These are phyloP conservation scores for Orussus abietinus DNA, from an alignment of 1,140 invertebrate species.

Conservation along the genomic window DNA sequence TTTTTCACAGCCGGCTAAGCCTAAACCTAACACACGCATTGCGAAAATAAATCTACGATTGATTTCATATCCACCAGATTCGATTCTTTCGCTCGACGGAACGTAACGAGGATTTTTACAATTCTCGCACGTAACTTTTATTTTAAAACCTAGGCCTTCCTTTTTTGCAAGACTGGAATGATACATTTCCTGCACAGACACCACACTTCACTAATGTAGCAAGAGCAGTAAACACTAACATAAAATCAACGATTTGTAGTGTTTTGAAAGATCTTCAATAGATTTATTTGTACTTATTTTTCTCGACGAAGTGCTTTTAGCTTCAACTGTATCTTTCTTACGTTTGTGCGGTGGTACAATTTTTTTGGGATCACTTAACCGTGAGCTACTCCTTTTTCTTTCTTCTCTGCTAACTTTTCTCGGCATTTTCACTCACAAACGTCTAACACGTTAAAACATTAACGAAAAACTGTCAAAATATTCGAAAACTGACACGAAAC, in stretches of 20 bases:
- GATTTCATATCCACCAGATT: constrained; percentile 20
- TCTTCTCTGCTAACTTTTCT: too few species aligned
- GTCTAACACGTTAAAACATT: too few species aligned
- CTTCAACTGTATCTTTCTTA: too few species aligned
- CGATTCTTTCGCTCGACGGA: constrained; percentile 12
- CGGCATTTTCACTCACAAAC: too few species aligned
- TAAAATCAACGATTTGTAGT: constrained; percentile 14
- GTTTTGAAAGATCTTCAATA: constrained; percentile 5
- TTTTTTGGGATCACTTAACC: too few species aligned
- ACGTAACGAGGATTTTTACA: constrained; percentile 15
- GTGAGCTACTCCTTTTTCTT: too few species aligned
- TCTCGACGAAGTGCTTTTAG: constrained; percentile 16
- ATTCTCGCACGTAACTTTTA: constrained; percentile 16
- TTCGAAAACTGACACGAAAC: too few species aligned
- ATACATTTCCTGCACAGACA: constrained; percentile 17
- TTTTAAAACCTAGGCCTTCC: constrained; percentile 20
- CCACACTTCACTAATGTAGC: constrained; percentile 18
- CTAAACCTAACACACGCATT: constrained; percentile 20
- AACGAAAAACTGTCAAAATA: too few species aligned
- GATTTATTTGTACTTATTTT: constrained; percentile 14
- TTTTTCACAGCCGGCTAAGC: constrained; percentile 12
- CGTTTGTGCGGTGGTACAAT: too few species aligned
- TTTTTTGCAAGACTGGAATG: constrained; percentile 16
- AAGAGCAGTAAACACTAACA: constrained; percentile 16
- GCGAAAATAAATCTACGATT: constrained; percentile 20